These are phyloP conservation scores for Heptranchias perlo DNA, from an alignment of 2,113 vertebrate genomes.

Conservation along the genomic window DNA sequence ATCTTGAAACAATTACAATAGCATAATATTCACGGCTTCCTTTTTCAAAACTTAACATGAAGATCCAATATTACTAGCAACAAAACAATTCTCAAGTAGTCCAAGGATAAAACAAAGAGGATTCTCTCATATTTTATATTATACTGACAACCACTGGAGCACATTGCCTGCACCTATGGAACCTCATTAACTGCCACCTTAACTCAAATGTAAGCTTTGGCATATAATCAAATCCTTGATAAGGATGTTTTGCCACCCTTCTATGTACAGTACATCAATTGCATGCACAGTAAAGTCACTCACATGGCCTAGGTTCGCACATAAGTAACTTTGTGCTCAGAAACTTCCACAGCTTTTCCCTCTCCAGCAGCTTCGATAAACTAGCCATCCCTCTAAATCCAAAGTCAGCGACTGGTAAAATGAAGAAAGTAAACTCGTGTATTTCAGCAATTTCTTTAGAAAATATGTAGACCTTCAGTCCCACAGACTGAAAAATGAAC, in stretches of 20 bases:
- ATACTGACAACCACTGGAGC: neutral
- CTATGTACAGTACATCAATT: neutral
- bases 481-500: neutral
- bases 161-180: neutral
- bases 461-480: neutral
- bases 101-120: neutral
- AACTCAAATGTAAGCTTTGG: neutral
- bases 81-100: neutral
- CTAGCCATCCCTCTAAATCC: neutral
- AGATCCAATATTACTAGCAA: neutral
- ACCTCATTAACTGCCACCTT: neutral
- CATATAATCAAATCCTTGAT: neutral
- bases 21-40: neutral
- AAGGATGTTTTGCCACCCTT: neutral
- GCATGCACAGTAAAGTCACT: neutral
- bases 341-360: neutral
- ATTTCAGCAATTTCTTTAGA: neutral
- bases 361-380: neutral
- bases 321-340: neutral
- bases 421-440: neutral
- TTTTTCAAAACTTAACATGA: neutral
- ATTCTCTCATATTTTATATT: neutral
- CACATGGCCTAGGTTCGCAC: neutral
- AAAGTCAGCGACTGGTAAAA: neutral
- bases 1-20: neutral